phyloP scores from a whole-genome alignment of 2,113 vertebrate genomes.

The Pardalotus punctatus region DNA sequence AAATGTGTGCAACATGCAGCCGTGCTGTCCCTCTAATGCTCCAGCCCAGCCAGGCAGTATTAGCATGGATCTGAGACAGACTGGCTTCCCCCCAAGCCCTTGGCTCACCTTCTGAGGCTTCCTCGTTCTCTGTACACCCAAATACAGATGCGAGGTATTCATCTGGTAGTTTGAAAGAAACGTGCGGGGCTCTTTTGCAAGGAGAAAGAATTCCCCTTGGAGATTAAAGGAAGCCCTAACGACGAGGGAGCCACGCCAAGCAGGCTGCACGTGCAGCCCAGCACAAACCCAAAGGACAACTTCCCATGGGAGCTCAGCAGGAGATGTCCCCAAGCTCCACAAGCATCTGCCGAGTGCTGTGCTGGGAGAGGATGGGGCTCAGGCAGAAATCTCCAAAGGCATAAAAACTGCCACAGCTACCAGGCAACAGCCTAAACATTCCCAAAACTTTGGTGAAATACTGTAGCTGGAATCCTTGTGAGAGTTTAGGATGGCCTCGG shows the following conservation, averaged over 20 bases:
- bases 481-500: neutral
- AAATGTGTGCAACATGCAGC: constrained; percentile 42
- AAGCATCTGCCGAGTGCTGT: neutral
- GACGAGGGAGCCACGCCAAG: neutral
- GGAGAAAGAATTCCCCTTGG: neutral
- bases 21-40: constrained; percentile 13
- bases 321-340: neutral
- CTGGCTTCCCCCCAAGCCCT: constrained; percentile 37
- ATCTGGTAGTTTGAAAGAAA: neutral
- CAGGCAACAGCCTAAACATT: neutral
- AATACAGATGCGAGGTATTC: constrained; percentile 20
- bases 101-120: constrained; percentile 45
- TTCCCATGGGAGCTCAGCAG: neutral
- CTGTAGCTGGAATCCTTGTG: neutral
- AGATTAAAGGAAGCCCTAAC: neutral
- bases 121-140: neutral
- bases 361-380: neutral
- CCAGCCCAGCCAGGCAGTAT: neutral
- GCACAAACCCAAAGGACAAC: neutral
- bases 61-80: constrained; percentile 10
- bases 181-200: neutral
- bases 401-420: neutral
- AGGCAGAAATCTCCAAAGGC: neutral
- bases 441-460: neutral
- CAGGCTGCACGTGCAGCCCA: neutral